phyloP scores from a whole-genome alignment of 2,113 vertebrate genomes.

The Manacus vitellinus region DNA sequence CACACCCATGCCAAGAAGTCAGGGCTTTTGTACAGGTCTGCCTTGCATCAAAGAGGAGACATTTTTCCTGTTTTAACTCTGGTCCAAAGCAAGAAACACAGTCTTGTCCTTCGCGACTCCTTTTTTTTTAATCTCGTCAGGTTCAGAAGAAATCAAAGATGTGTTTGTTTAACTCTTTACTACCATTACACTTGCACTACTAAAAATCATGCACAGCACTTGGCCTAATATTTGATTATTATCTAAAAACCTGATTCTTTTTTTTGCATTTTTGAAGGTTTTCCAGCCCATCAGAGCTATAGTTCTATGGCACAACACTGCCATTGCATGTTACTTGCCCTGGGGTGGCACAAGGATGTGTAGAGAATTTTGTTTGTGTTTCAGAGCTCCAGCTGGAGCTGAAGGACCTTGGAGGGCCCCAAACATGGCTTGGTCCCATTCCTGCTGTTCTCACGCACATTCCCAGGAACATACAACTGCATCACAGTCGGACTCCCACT shows the following conservation, averaged over 20 bases:
- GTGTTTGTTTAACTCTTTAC: background rate
- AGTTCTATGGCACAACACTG: background rate
- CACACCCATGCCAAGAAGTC: background rate
- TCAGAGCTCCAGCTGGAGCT: background rate
- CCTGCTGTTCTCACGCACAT: rapidly evolving
- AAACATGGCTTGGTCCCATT: background rate
- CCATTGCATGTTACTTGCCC: background rate
- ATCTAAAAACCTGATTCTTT: background rate
- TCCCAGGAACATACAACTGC: background rate
- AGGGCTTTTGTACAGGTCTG: background rate
- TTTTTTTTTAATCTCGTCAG: background rate
- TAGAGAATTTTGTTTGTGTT: background rate
- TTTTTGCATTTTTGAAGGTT: background rate
- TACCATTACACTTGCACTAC: background rate
- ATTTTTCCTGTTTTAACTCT: background rate
- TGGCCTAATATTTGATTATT: background rate
- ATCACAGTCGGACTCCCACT: background rate
- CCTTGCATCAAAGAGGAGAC: background rate
- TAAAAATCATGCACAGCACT: background rate
- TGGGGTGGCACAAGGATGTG: background rate
- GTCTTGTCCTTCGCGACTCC: background rate
- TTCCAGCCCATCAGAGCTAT: background rate
- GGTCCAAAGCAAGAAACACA: background rate
- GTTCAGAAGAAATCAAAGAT: background rate
- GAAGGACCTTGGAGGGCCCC: background rate